Evolutionary conservation across 2,888 invertebrate species (phyloP).

Genomic region (Ametastegia equiseti): DNA sequence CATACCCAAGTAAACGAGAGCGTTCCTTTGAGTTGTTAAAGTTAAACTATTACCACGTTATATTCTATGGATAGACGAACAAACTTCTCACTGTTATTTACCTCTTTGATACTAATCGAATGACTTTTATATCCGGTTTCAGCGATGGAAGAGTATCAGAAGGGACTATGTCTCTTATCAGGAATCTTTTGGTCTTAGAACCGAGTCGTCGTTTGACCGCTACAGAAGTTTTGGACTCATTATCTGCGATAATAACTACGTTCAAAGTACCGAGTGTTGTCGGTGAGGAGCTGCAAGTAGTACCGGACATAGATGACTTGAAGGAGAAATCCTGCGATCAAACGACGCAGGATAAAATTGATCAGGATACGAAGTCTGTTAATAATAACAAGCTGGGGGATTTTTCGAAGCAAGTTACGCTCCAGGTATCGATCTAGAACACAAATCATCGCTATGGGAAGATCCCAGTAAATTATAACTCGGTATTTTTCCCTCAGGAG

Average conservation of each 20-base stretch:
- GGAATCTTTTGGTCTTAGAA: constrained; percentile 83
- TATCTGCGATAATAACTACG: constrained; percentile 79
- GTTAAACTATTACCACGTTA: not conserved
- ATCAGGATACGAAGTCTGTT: constrained; percentile 56
- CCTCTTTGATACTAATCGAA: no score
- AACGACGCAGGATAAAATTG: constrained; percentile 30
- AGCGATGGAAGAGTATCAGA: constrained; percentile 81
- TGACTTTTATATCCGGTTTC: not conserved
- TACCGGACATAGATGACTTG: constrained; percentile 78
- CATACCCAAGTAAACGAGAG: constrained; percentile 82
- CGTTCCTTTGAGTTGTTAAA: not conserved
- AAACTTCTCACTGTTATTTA: not conserved
- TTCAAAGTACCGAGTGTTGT: constrained; percentile 76
- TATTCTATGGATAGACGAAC: no score
- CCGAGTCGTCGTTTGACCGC: constrained; percentile 83
- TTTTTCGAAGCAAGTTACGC: constrained; percentile 66
- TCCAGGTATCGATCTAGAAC: constrained; percentile 59
- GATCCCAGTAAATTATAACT: not conserved
- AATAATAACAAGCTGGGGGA: constrained; percentile 58
- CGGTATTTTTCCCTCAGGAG: constrained; percentile 58
- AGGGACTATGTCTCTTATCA: constrained; percentile 82
- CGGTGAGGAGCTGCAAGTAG: constrained; percentile 79
- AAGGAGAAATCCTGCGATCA: constrained; percentile 62
- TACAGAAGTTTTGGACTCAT: constrained; percentile 81
- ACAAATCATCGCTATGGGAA: no score